Conservation (phyloP, 1,140 invertebrate genomes). For the Dinoponera quadriceps region DNA sequence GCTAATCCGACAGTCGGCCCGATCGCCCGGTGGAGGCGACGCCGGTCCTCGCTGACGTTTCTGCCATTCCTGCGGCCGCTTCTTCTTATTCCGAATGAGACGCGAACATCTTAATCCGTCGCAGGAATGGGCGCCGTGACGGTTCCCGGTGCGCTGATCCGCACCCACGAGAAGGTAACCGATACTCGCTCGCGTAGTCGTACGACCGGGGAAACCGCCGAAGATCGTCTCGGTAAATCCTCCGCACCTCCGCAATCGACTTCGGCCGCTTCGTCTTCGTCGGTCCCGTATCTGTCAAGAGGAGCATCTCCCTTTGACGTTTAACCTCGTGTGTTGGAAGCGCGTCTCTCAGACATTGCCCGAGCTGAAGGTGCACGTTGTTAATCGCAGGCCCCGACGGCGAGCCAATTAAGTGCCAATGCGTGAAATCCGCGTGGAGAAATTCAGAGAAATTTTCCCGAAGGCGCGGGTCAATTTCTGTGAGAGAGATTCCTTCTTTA, state of each 20-base stretch:
- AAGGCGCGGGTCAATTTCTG: no score
- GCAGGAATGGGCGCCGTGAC: slow-evolving; percentile 55
- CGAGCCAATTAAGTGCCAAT: background rate
- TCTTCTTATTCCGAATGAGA: slow-evolving; percentile 41
- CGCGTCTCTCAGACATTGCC: no score
- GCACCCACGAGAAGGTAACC: slow-evolving; percentile 56
- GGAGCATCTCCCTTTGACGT: background rate
- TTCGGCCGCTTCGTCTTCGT: background rate
- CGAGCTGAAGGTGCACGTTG: no score
- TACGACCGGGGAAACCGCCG: slow-evolving; percentile 14
- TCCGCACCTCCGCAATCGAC: slow-evolving; percentile 39
- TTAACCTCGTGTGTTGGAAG: no score
- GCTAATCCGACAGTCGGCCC: slow-evolving; percentile 73
- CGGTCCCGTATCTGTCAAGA: background rate
- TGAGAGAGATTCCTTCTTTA: no score
- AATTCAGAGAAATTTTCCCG: no score
- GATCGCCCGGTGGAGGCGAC: slow-evolving; percentile 66
- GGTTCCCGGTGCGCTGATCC: slow-evolving; percentile 36
- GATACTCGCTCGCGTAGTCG: slow-evolving; percentile 3
- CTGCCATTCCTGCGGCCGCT: background rate
- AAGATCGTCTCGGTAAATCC: slow-evolving; percentile 50
- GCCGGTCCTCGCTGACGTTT: slow-evolving; percentile 33
- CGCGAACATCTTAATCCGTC: slow-evolving; percentile 75
- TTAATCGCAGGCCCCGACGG: no score
- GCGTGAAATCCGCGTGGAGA: no score